A percentile compares a stretch with the other conserved stretches of the same genome.
Evolutionary conservation across 2,888 invertebrate genomes (phyloP).

Genomic region (Entomobrya multifasciata): DNA sequence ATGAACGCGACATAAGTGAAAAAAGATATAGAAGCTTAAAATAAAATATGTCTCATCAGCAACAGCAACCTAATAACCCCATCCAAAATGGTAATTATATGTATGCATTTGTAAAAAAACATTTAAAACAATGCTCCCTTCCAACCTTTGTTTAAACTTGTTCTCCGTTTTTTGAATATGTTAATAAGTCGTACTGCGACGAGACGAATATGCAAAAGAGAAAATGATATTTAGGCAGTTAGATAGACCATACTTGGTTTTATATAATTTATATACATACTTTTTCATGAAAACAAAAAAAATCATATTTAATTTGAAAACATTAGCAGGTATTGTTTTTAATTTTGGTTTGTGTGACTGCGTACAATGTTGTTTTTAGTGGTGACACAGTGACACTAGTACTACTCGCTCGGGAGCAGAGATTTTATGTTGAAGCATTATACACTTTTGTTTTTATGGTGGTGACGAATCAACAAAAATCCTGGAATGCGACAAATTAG

Average conservation of each 20-base stretch:
- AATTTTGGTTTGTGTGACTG: slow-evolving; percentile 6
- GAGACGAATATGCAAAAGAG: too few species aligned
- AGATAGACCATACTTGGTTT: too few species aligned
- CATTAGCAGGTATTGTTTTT: slow-evolving; percentile 8
- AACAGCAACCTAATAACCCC: too few species aligned
- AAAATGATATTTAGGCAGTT: too few species aligned
- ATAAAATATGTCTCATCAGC: slow-evolving; percentile 4
- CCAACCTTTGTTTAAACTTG: neutral
- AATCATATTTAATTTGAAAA: neutral
- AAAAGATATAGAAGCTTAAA: slow-evolving; percentile 1
- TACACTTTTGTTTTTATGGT: neutral
- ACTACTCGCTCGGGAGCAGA: neutral
- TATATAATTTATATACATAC: too few species aligned
- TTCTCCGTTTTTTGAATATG: slow-evolving; percentile 23
- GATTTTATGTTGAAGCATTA: neutral
- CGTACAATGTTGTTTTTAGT: neutral
- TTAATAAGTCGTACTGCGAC: neutral
- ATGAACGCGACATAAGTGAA: neutral
- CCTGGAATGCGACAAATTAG: slow-evolving; percentile 31
- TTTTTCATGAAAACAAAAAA: too few species aligned
- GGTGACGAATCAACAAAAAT: neutral
- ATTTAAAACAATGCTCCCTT: neutral
- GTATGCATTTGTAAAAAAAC: neutral
- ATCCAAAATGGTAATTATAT: neutral
- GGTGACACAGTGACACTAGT: neutral